Base-by-base conservation (phyloP, 2,113 vertebrate species). In the Python bivittatus region DNA sequence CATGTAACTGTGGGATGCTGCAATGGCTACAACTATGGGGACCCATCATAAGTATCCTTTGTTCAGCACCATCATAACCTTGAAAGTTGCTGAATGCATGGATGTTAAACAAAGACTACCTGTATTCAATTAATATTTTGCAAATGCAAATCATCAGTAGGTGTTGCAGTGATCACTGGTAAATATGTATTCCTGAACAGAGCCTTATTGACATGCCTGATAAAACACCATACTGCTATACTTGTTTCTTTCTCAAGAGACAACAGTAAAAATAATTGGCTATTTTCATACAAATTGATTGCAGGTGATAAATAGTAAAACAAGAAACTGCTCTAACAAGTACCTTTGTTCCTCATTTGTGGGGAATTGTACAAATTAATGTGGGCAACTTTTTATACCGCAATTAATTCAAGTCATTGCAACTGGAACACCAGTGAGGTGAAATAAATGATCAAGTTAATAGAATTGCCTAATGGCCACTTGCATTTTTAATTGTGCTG, bases 381-480 rank as follows among this genome's bases (percentile, higher is more conserved):
- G 88, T 53, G 88, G 85, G 85, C 61, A 94, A 22, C 27, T 94
- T 95, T 87, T 91, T 33, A 53, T 87, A 68, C 33, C 23, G 84
- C 86, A 42, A 92, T 92, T 88, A 94, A 92, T 95, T 88, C 88
- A 93, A 20, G 2, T 93, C 42, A 60, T 89, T 52, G 93, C 90
- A 95, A 58, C 25, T 44, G 68, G 33, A 91, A 93, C 91, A 94
- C 93, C 89, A 89, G 92, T 91, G 89, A 68, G 33, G 94, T 64
- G 12, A 95, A 94, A 94, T 86, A 56, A 95, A 60, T 52, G 54
- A 95, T 88, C 48, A 93, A n/a, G 17, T 84, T 95, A 92, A 88
- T 6, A 88, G 0, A 22, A 54, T 89, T 92, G 93, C 54, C 11
- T 94, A 90, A 64, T 94, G 64, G 60, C 29, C 11, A 15, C 89